Base-by-base conservation (phyloP, 2,113 vertebrate species). In the Cardinalis cardinalis region DNA sequence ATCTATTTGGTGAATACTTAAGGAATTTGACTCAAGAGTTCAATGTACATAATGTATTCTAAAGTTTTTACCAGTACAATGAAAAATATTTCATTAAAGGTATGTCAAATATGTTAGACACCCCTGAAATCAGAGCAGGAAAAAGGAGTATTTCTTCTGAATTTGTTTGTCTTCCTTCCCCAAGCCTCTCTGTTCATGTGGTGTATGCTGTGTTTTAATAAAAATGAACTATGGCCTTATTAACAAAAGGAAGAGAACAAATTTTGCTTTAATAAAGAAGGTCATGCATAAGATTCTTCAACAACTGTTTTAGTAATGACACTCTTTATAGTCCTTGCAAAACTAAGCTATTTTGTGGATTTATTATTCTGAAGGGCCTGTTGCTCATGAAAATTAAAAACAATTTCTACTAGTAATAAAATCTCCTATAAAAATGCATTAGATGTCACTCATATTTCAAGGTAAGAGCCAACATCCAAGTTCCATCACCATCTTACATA, bases 261-360 rank as follows among this genome's bases (percentile, higher is more conserved):
- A 81, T 73, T 73, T 91, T 78, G 18, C 38, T 84, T 84, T 78
- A 78, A 59, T 74, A 84, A 84, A 92, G 41, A 90, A 77, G 41
- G 48, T 52, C 41, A 81, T 32, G 26, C 14, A 25, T 64, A 77
- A 55, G 48, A 78, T 64, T 88, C 79, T 94, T 94, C 73, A 90
- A 51, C 52, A 81, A 77, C 36, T 55, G 21, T 68, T 92, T 84
- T 78, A 10, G 21, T 91, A 89, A 89, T 68, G 28, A 32, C 31
- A 68, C 17, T 68, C 44, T 64, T 92, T 88, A 84, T 69, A 75
- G 34, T n/a, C n/a, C 41, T 66, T 76, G 68, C 38, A 85, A 91
- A 89, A 89, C 20, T 6, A 49, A 74, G 61, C 6, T 2, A 29
- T 85, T 91, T 60, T 70, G 12, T 53, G 32, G 32, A 91, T 91